Percentiles rank a stretch among this genome's conserved stretches.
These are phyloP conservation scores for Dendrocincla fuliginosa DNA, from an alignment of 2,797 vertebrate genomes.

Conservation along the genomic window DNA sequence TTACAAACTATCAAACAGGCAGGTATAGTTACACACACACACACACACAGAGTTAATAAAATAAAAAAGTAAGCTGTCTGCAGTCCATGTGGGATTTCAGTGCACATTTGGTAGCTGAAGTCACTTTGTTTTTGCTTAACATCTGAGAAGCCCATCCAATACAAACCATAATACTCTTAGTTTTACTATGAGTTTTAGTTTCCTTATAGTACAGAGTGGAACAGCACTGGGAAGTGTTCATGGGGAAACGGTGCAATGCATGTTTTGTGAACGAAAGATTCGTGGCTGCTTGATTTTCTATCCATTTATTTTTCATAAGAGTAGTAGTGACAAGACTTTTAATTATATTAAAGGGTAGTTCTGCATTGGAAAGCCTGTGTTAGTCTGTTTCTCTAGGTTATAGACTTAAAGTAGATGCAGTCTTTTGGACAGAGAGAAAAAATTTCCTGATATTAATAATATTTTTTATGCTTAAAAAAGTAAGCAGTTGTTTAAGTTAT, in stretches of 20 bases:
- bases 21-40: background rate
- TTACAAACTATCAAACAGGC: accelerated
- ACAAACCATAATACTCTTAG: background rate
- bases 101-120: background rate
- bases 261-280: background rate
- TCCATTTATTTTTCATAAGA: background rate
- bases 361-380: background rate
- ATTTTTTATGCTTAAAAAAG: background rate
- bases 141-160: background rate
- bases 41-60: background rate
- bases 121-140: background rate
- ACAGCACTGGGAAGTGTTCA: background rate
- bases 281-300: background rate
- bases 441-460: background rate
- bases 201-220: background rate
- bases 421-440: background rate
- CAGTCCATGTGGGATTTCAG: background rate
- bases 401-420: background rate
- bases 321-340: background rate
- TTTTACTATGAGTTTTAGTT: background rate
- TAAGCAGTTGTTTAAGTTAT: background rate
- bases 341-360: background rate
- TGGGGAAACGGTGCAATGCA: background rate
- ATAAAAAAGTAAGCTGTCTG: background rate
- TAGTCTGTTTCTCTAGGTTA: background rate